Conservation (phyloP, 2,797 vertebrate genomes). For the Rousettus madagascariensis region DNA sequence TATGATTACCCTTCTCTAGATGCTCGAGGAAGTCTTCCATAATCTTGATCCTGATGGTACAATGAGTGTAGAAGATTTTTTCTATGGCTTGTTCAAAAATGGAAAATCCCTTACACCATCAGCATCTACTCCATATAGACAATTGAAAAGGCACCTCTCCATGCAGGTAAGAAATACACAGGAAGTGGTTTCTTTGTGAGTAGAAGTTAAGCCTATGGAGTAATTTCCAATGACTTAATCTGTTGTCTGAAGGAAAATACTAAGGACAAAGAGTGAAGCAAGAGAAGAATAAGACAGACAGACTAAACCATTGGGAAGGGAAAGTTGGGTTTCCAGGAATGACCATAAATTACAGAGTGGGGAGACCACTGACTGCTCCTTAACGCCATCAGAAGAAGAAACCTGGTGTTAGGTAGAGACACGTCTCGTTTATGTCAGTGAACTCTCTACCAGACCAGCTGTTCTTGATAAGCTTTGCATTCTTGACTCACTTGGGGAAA, state of each 20-base stretch:
- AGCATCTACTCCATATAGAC: slow-evolving; percentile 94
- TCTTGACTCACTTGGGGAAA: slow-evolving; percentile 17
- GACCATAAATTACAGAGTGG: slow-evolving; percentile 39
- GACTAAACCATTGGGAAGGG: slow-evolving; percentile 14
- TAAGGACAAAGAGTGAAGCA: not conserved
- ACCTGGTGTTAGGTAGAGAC: not conserved
- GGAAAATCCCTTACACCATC: slow-evolving; percentile 90
- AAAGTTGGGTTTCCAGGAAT: slow-evolving; percentile 41
- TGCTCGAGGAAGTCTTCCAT: slow-evolving; percentile 87
- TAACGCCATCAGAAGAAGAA: slow-evolving; percentile 26
- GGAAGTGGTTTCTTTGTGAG: not conserved
- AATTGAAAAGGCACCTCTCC: slow-evolving; percentile 95
- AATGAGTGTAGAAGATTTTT: slow-evolving; percentile 93
- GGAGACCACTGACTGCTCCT: not conserved
- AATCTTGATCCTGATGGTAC: slow-evolving; percentile 86
- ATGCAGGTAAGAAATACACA: slow-evolving; percentile 89
- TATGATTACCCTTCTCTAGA: slow-evolving; percentile 79
- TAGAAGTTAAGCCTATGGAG: not conserved
- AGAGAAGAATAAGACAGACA: not conserved
- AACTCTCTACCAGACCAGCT: not conserved
- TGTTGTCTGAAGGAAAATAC: not conserved
- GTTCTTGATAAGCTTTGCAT: slow-evolving; percentile 1
- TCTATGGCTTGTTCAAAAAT: slow-evolving; percentile 88
- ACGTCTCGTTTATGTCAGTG: not conserved
- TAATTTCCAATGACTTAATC: slow-evolving; percentile 14